phyloP scores from a whole-genome alignment of 2,888 invertebrate genomes.

The Amaurobius ferox region DNA sequence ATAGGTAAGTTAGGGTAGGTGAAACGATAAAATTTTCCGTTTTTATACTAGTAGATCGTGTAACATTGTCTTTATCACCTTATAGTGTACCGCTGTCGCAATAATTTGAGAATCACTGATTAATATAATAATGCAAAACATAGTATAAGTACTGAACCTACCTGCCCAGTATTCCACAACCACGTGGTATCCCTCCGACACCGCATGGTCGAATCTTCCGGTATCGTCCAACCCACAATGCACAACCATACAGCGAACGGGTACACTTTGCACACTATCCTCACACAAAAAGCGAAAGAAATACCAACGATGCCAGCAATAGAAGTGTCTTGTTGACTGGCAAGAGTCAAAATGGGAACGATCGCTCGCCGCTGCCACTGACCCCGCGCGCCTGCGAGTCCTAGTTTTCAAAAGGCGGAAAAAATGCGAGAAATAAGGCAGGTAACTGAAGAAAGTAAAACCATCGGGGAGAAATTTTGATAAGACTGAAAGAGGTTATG shows the following conservation, averaged over 20 bases:
- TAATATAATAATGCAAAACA: too few species aligned
- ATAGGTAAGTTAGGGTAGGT: too few species aligned
- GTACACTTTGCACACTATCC: background rate
- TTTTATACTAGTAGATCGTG: too few species aligned
- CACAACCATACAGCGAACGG: background rate
- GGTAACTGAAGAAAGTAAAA: constrained; percentile 11
- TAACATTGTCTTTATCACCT: too few species aligned
- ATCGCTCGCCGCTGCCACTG: constrained; percentile 56
- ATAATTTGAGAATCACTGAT: too few species aligned
- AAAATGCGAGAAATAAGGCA: constrained; percentile 19
- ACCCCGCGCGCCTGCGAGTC: constrained; percentile 47
- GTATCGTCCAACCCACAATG: background rate
- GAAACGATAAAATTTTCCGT: too few species aligned
- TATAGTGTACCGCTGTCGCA: too few species aligned
- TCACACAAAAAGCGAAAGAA: too few species aligned
- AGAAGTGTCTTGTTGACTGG: background rate
- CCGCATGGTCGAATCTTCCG: constrained; percentile 12
- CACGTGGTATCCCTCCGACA: constrained; percentile 23
- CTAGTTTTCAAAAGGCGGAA: constrained; percentile 57
- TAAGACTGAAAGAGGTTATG: constrained; percentile 7
- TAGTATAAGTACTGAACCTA: too few species aligned
- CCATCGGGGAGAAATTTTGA: background rate
- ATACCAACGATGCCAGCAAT: too few species aligned
- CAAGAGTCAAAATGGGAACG: constrained; percentile 42
- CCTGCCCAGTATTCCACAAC: constrained; percentile 61